Evolutionary conservation across 2,797 vertebrate species (phyloP).

Genomic region (Bothrops alternatus): DNA sequence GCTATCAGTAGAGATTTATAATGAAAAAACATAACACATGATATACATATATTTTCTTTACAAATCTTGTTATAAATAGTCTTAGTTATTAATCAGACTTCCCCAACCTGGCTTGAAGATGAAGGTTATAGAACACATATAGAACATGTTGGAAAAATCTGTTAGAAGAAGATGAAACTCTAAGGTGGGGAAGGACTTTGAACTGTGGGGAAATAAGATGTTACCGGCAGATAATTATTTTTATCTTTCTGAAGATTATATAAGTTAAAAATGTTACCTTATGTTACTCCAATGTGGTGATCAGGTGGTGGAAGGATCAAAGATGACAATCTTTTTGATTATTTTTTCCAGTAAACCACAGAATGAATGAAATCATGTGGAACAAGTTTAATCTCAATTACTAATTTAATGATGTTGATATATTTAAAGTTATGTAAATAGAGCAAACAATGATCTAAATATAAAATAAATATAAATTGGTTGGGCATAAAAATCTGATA

Average conservation of each 20-base stretch:
- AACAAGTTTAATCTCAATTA: background rate
- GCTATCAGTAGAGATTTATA: background rate
- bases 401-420: background rate
- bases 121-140: background rate
- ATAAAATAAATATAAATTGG: background rate
- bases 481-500: background rate
- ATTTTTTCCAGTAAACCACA: background rate
- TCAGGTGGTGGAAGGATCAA: background rate
- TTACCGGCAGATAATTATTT: background rate
- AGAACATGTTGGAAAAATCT: background rate
- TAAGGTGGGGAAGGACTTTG: background rate
- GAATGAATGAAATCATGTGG: constrained; percentile 1
- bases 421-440: background rate
- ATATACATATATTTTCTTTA: background rate
- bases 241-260: background rate
- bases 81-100: background rate
- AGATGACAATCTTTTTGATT: background rate
- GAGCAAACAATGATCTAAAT: background rate
- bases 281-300: background rate
- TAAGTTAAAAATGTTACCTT: background rate
- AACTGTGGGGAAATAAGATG: background rate
- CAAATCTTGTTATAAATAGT: background rate
- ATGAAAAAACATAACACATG: background rate
- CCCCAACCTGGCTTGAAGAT: background rate
- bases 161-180: background rate